A percentile compares a stretch with the other conserved stretches of the same genome.
Conservation (phyloP, 2,797 vertebrate species). For the Sitta carolinensis region DNA sequence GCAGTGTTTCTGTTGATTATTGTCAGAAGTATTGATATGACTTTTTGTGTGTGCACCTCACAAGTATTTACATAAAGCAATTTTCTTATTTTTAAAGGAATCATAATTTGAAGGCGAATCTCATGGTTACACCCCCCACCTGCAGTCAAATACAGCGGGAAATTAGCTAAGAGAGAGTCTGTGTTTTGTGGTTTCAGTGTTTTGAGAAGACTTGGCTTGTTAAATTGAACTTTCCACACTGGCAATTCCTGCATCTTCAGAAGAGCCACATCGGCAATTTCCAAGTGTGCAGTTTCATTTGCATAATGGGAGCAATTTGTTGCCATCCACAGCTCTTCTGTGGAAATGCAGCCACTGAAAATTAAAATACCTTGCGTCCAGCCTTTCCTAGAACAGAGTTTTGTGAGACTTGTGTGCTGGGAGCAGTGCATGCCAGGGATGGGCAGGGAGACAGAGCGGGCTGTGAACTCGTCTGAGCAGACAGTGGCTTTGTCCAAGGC, state of each 20-base stretch:
- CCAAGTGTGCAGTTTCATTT: conserved; percentile 50
- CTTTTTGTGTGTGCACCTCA: neutral
- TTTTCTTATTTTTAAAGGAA: neutral
- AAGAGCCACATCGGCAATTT: conserved; percentile 55
- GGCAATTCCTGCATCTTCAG: conserved; percentile 10
- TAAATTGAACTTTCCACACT: conserved; percentile 40
- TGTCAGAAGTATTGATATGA: neutral
- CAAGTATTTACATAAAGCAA: neutral
- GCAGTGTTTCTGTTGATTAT: neutral
- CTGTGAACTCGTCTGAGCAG: accelerated
- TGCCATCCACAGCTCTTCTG: conserved; percentile 64
- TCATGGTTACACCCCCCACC: neutral
- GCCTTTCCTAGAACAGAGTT: neutral
- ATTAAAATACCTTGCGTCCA: neutral
- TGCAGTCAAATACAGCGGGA: neutral
- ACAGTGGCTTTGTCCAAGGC: neutral
- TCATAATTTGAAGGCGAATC: neutral
- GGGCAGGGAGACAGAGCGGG: neutral
- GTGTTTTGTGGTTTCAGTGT: conserved; percentile 17
- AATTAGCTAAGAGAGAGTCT: neutral
- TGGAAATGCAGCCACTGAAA: conserved; percentile 48
- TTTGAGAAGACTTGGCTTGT: conserved; percentile 18
- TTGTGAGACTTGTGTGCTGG: accelerated
- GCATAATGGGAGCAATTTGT: conserved; percentile 65
- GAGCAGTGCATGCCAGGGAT: accelerated